Conservation (phyloP, 2,113 vertebrate species). For the Epinephelus moara region DNA sequence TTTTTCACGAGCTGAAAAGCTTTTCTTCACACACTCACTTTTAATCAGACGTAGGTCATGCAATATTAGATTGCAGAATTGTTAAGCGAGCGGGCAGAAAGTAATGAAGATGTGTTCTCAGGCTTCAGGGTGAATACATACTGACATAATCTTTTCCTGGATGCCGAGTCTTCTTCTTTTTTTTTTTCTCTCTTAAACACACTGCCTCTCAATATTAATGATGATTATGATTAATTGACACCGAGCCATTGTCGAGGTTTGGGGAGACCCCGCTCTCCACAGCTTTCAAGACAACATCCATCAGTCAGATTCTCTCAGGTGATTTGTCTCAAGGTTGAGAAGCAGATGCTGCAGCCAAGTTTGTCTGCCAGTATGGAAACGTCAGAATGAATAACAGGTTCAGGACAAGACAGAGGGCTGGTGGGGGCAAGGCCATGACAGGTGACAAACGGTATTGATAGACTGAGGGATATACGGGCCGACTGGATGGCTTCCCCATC, state of each 20-base stretch:
- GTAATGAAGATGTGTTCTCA: conserved; percentile 36
- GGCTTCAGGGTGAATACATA: conserved; percentile 19
- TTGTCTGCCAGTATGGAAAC: conserved; percentile 43
- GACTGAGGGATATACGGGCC: conserved; percentile 33
- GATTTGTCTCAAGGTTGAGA: conserved; percentile 58
- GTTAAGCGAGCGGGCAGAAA: neutral
- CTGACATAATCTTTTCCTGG: neutral
- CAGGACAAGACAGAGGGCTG: conserved; percentile 37
- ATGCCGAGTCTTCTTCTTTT: neutral
- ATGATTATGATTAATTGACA: conserved; percentile 29
- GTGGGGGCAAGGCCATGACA: conserved; percentile 49
- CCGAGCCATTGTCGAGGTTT: neutral
- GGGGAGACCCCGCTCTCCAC: conserved; percentile 9
- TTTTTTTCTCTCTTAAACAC: neutral
- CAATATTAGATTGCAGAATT: neutral
- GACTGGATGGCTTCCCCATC: conserved; percentile 43
- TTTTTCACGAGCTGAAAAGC: neutral
- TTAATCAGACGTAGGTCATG: conserved; percentile 27
- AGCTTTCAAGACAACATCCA: conserved; percentile 20
- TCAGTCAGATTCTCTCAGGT: conserved; percentile 38
- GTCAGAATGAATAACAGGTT: conserved; percentile 56
- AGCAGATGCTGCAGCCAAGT: conserved; percentile 43
- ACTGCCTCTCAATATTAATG: conserved; percentile 20
- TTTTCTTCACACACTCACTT: neutral
- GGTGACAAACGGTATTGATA: conserved; percentile 65